Conservation (phyloP, 2,797 vertebrate species). For the Cuculus canorus region DNA sequence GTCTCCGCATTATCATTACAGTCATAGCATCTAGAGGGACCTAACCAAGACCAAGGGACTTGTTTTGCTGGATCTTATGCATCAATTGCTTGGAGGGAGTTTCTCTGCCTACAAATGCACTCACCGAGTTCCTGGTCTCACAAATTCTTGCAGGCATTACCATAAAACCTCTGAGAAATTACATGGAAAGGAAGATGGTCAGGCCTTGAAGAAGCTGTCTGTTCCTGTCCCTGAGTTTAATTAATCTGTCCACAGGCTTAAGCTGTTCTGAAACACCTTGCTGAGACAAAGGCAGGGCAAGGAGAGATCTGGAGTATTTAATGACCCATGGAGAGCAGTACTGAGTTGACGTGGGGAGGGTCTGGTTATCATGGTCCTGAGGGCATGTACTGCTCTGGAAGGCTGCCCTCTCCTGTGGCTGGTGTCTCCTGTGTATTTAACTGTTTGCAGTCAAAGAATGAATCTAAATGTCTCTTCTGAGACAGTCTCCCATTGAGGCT, state of each 20-base stretch:
- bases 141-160: background rate
- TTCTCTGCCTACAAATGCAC: background rate
- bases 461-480: background rate
- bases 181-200: background rate
- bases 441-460: background rate
- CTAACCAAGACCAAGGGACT: background rate
- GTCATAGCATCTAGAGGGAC: background rate
- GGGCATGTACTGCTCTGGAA: background rate
- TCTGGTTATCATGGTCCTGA: background rate
- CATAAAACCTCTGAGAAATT: slow-evolving; percentile 49
- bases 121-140: background rate
- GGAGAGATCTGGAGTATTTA: background rate
- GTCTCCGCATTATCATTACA: background rate
- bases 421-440: background rate
- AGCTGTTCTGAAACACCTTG: background rate
- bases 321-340: background rate
- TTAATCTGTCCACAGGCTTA: background rate
- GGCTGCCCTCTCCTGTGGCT: accelerated
- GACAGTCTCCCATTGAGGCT: background rate
- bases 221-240: slow-evolving; percentile 1
- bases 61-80: slow-evolving; percentile 16
- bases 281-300: background rate
- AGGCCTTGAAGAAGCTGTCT: background rate
- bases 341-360: accelerated
- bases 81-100: background rate